Percentiles rank a stretch among this genome's conserved stretches.
These are phyloP conservation scores for Euura lappo DNA, from an alignment of 1,140 invertebrate species.

Conservation along the genomic window DNA sequence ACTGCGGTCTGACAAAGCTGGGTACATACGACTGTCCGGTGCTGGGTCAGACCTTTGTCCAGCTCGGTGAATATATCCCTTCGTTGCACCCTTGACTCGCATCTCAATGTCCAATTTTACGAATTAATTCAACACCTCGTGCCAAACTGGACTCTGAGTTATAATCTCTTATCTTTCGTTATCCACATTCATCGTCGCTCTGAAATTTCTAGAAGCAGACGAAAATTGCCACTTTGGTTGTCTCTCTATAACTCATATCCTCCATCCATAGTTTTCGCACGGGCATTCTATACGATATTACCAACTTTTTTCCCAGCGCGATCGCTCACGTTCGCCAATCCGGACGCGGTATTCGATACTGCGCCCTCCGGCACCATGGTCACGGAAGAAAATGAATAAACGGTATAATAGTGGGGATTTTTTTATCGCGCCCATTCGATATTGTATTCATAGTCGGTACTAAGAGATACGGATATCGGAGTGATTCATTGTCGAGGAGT, in stretches of 20 bases:
- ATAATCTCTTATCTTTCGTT: too few relatives aligned
- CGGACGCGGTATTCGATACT: not conserved
- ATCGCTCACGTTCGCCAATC: not conserved
- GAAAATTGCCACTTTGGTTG: too few relatives aligned
- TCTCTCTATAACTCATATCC: too few relatives aligned
- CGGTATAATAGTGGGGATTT: conserved; percentile 21
- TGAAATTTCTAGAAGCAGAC: too few relatives aligned
- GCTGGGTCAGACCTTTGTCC: not conserved
- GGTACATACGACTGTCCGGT: conserved; percentile 50
- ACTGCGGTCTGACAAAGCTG: conserved; percentile 59
- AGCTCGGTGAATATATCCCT: not conserved
- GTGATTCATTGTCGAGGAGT: conserved; percentile 36
- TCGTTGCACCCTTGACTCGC: not conserved
- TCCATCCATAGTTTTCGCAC: too few relatives aligned
- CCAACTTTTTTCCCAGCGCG: too few relatives aligned
- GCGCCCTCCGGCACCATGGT: not conserved
- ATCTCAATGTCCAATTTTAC: not conserved
- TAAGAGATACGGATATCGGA: conserved; percentile 40
- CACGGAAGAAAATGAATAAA: conserved; percentile 24
- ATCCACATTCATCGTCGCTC: too few relatives aligned
- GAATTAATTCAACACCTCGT: not conserved
- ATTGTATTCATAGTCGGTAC: conserved; percentile 47
- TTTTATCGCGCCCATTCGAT: conserved; percentile 47
- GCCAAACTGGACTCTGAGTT: too few relatives aligned
- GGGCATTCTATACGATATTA: too few relatives aligned